Conservation (phyloP, 1,140 invertebrate genomes). For the Eubasilissa regina region DNA sequence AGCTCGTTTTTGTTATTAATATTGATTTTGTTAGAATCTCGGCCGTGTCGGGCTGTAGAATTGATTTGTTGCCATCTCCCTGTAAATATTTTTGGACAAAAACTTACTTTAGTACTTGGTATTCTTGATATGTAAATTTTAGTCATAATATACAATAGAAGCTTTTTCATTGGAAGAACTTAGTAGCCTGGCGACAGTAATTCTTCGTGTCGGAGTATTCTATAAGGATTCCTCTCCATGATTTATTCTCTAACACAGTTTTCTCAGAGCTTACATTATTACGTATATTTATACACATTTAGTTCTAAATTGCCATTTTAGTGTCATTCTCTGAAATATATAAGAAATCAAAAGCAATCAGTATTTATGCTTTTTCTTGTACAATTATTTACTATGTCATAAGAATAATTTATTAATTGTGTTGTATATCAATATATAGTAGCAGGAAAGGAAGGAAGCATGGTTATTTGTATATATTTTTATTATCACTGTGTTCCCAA, state of each 20-base stretch:
- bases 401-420: conserved; percentile 61
- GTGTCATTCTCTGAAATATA: conserved; percentile 55
- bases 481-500: conserved; percentile 62
- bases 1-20: conserved; percentile 44
- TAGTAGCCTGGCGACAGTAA: conserved; percentile 7
- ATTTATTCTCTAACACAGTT: conserved; percentile 31
- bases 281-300: conserved; percentile 52
- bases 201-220: background rate
- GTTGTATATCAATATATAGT: conserved; percentile 57
- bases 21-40: conserved; percentile 23
- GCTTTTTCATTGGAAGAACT: conserved; percentile 42
- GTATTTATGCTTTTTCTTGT: conserved; percentile 61
- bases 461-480: conserved; percentile 62
- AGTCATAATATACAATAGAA: conserved; percentile 46
- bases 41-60: conserved; percentile 30
- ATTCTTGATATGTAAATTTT: conserved; percentile 48
- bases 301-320: conserved; percentile 58
- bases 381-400: conserved; percentile 59
- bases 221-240: conserved; percentile 18
- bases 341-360: conserved; percentile 60
- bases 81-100: conserved; percentile 49
- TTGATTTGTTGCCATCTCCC: conserved; percentile 40
- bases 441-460: conserved; percentile 56
- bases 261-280: conserved; percentile 44
- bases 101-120: conserved; percentile 42